A percentile compares a stretch with the other conserved stretches of the same genome.
These are phyloP conservation scores for Passer montanus DNA, from an alignment of 2,113 vertebrate species.

Conservation along the genomic window DNA sequence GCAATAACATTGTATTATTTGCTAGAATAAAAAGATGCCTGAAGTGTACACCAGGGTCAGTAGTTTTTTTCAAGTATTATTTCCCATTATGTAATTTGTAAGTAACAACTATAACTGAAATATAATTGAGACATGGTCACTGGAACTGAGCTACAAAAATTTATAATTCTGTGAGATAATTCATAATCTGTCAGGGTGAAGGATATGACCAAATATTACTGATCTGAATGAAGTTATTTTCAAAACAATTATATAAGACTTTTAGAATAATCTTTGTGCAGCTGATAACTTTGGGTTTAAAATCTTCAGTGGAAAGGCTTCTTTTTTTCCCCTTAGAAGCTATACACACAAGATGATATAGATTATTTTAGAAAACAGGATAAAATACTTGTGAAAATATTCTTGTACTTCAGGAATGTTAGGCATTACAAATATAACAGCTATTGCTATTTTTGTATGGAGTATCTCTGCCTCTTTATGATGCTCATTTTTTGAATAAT, in stretches of 20 bases:
- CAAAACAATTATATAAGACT: neutral
- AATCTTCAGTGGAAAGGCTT: neutral
- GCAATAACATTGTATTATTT: neutral
- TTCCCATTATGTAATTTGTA: neutral
- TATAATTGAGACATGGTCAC: neutral
- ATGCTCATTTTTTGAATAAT: constrained; percentile 17
- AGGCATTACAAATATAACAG: neutral
- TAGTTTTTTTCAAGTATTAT: neutral
- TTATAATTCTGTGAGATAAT: neutral
- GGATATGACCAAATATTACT: neutral
- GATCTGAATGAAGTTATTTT: neutral
- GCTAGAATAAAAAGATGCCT: neutral
- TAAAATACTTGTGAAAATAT: neutral
- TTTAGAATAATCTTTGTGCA: neutral
- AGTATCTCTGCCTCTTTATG: neutral
- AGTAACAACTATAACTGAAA: neutral
- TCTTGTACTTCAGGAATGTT: neutral
- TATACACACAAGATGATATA: neutral
- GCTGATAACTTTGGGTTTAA: neutral
- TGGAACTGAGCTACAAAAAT: neutral
- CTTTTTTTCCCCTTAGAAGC: neutral
- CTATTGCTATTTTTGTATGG: neutral
- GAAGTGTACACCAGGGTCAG: neutral
- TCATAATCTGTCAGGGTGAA: neutral
- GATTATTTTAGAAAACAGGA: neutral